A percentile compares a stretch with the other conserved stretches of the same genome.
Conservation (phyloP, 2,113 vertebrate species). For the Scatophagus argus region DNA sequence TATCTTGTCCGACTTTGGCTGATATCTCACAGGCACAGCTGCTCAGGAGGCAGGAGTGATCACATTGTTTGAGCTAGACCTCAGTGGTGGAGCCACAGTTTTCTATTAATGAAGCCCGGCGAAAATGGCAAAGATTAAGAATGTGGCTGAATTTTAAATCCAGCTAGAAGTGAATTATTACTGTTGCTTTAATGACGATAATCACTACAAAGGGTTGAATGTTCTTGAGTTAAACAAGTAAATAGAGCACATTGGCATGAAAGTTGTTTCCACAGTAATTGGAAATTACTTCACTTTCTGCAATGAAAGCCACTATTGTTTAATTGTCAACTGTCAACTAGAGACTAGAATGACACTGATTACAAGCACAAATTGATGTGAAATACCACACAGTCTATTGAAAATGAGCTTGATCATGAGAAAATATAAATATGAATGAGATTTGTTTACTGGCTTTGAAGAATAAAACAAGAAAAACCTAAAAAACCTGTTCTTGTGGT, state of each 20-base stretch:
- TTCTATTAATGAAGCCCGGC: not conserved
- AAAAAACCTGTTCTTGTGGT: not conserved
- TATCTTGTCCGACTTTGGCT: conserved; percentile 22
- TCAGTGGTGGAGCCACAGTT: conserved; percentile 2
- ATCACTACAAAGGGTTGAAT: not conserved
- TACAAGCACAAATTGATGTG: not conserved
- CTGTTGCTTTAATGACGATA: not conserved
- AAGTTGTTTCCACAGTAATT: not conserved
- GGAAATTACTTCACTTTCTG: no score
- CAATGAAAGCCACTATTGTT: no score
- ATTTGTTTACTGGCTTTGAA: conserved; percentile 6
- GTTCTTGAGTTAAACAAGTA: not conserved
- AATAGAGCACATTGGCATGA: not conserved
- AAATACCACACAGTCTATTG: conserved; percentile 1
- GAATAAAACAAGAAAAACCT: not conserved
- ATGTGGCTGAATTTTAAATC: not conserved
- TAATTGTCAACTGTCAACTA: not conserved
- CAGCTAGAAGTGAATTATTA: not conserved
- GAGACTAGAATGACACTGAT: not conserved
- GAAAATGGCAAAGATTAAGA: conserved; percentile 2
- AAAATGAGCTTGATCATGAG: not conserved
- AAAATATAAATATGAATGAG: not conserved
- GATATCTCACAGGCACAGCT: conserved; percentile 17
- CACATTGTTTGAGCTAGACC: conserved; percentile 21
- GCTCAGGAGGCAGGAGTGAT: conserved; percentile 22